These are phyloP conservation scores for Lampris megalopsis DNA, from an alignment of 2,113 vertebrate genomes.

Conservation along the genomic window DNA sequence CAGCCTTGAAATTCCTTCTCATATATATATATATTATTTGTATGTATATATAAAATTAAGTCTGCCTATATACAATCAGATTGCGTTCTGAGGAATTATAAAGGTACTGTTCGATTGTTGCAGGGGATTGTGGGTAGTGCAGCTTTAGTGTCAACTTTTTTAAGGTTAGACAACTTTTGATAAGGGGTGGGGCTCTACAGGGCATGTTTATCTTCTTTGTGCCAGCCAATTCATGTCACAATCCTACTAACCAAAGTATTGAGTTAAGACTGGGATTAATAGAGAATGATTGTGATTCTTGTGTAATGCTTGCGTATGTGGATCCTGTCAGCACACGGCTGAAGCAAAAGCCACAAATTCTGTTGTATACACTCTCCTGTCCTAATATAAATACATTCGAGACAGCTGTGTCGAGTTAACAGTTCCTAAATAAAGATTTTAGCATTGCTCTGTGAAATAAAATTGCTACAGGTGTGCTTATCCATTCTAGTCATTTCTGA, in stretches of 20 bases:
- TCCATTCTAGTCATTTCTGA: slow-evolving; percentile 35
- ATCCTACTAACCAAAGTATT: slow-evolving; percentile 1
- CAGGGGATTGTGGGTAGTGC: slow-evolving; percentile 76
- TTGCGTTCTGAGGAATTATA: slow-evolving; percentile 80
- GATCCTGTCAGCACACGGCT: slow-evolving; percentile 29
- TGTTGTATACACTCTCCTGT: slow-evolving; percentile 19
- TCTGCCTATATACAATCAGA: slow-evolving; percentile 83
- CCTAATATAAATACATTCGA: slow-evolving; percentile 51
- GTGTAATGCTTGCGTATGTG: neutral
- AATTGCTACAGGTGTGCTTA: slow-evolving; percentile 71
- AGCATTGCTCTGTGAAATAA: slow-evolving; percentile 16
- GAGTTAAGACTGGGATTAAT: slow-evolving; percentile 25
- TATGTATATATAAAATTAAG: slow-evolving; percentile 80
- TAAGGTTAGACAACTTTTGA: slow-evolving; percentile 17
- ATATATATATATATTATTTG: neutral
- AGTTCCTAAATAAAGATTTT: slow-evolving; percentile 26
- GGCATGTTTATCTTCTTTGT: slow-evolving; percentile 27
- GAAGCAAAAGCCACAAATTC: slow-evolving; percentile 41
- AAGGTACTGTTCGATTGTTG: slow-evolving; percentile 70
- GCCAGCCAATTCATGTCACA: slow-evolving; percentile 43
- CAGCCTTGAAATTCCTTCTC: slow-evolving; percentile 84
- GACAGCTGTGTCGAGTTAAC: slow-evolving; percentile 24
- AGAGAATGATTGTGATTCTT: slow-evolving; percentile 48
- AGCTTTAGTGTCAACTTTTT: slow-evolving; percentile 59
- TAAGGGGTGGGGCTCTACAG: slow-evolving; percentile 34